Percentiles rank a stretch among this genome's conserved stretches.
phyloP scores from a whole-genome alignment of 1,140 invertebrate genomes.

The Heliothis subflexa region DNA sequence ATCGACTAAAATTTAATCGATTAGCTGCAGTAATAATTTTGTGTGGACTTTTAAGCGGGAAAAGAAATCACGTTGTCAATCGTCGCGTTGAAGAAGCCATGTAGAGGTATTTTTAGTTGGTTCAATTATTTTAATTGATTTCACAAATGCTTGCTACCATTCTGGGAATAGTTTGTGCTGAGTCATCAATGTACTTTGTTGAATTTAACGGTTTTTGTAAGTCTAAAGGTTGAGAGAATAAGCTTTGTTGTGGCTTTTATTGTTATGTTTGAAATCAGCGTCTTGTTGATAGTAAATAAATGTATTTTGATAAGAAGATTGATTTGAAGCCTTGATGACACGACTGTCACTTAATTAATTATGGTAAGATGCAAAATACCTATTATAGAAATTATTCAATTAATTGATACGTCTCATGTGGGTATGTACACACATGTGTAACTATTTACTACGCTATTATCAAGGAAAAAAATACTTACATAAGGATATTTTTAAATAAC shows the following conservation, averaged over 20 bases:
- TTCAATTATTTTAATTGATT: conserved; percentile 84
- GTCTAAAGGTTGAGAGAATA: not conserved
- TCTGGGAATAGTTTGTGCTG: conserved; percentile 54
- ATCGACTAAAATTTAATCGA: not conserved
- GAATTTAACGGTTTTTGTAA: conserved; percentile 24
- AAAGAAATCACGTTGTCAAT: conserved; percentile 76
- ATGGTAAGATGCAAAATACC: too few relatives aligned
- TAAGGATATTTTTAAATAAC: too few relatives aligned
- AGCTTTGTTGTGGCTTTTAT: not conserved
- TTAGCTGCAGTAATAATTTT: conserved; percentile 1
- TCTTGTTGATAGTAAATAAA: conserved; percentile 1
- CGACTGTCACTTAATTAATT: too few relatives aligned
- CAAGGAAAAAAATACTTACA: too few relatives aligned
- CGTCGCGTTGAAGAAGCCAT: conserved; percentile 70
- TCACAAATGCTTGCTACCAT: conserved; percentile 79
- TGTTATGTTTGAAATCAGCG: not conserved
- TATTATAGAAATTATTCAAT: too few relatives aligned
- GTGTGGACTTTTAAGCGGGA: conserved; percentile 56
- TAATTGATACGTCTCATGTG: too few relatives aligned
- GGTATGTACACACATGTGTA: too few relatives aligned
- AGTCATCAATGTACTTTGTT: conserved; percentile 48
- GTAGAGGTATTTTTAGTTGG: conserved; percentile 79
- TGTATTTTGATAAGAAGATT: not conserved
- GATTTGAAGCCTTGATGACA: not conserved
- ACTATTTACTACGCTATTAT: too few relatives aligned